Conservation (phyloP, 2,797 vertebrate species). For the Chlorospingus flavigularis region DNA sequence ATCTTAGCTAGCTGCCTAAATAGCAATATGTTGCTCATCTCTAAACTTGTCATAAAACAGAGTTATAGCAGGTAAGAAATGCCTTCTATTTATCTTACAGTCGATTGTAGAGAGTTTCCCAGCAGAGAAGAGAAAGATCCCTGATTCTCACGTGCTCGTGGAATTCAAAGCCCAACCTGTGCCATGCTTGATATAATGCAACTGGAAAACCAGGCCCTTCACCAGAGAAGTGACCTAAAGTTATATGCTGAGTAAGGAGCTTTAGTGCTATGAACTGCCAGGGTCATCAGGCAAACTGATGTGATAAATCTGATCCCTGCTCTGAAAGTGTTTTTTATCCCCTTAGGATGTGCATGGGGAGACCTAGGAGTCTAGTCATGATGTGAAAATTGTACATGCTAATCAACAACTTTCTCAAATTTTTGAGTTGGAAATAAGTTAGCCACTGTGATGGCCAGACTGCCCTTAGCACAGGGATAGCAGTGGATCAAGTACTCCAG, state of each 20-base stretch:
- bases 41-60: not conserved
- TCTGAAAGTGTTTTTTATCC: not conserved
- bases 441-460: not conserved
- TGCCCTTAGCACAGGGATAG: not conserved
- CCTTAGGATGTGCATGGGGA: not conserved
- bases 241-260: not conserved
- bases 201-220: not conserved
- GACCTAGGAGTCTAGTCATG: not conserved
- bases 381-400: not conserved
- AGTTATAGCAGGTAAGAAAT: not conserved
- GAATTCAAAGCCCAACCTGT: not conserved
- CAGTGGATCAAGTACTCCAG: not conserved
- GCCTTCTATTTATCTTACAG: not conserved
- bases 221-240: not conserved
- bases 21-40: not conserved
- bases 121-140: not conserved
- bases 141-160: not conserved
- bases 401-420: not conserved
- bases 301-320: not conserved
- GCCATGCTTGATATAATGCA: not conserved
- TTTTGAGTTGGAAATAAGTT: not conserved
- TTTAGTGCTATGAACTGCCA: not conserved
- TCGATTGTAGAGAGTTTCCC: not conserved
- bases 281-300: not conserved
- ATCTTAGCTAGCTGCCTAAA: not conserved